These are phyloP conservation scores for Dione juno DNA, from an alignment of 2,888 invertebrate species.

Conservation along the genomic window DNA sequence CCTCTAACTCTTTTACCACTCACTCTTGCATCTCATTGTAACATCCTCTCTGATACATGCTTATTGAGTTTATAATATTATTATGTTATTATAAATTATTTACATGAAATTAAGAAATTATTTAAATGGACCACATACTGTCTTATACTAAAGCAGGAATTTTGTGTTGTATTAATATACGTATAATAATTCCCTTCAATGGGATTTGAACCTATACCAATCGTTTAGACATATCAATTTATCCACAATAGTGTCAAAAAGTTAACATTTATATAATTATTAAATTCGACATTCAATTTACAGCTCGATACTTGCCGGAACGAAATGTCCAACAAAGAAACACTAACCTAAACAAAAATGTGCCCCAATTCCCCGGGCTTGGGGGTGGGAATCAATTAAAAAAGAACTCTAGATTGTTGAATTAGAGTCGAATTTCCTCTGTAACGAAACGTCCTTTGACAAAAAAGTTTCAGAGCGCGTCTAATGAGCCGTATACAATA, in stretches of 20 bases:
- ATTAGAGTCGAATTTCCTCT: conserved; percentile 46
- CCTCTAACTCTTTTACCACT: too few species aligned
- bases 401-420: conserved; percentile 40
- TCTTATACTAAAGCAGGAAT: too few species aligned
- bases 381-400: conserved; percentile 43
- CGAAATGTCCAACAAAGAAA: conserved; percentile 57
- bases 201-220: background rate
- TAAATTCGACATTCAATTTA: conserved; percentile 52
- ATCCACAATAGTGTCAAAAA: conserved; percentile 9
- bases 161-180: too few species aligned
- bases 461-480: conserved; percentile 57
- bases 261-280: conserved; percentile 42
- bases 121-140: too few species aligned
- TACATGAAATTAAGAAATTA: too few species aligned
- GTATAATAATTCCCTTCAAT: background rate
- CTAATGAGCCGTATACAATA: conserved; percentile 68
- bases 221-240: background rate
- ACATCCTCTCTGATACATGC: too few species aligned
- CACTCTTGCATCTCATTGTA: too few species aligned
- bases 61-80: too few species aligned
- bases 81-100: too few species aligned
- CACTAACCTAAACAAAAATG: conserved; percentile 59
- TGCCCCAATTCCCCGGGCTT: conserved; percentile 57
- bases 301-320: conserved; percentile 53
- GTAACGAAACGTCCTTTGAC: conserved; percentile 53